Conservation (phyloP, 2,888 invertebrate species). For the Phyto melanocephala region DNA sequence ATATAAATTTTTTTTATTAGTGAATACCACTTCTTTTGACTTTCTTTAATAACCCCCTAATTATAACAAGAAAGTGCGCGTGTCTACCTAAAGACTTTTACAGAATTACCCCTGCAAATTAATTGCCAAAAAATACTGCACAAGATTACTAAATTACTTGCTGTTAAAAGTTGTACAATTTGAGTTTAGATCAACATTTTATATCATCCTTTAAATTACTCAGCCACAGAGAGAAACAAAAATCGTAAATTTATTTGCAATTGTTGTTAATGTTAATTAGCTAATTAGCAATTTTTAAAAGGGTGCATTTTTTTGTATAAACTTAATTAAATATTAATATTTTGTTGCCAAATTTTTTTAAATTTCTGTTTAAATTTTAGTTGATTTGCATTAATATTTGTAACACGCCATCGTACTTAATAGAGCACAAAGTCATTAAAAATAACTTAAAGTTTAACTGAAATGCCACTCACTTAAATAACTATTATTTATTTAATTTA, state of each 20-base stretch:
- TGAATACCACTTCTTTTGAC: conserved; percentile 42
- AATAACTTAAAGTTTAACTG: conserved; percentile 44
- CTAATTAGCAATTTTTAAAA: conserved; percentile 10
- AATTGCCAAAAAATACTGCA: not conserved
- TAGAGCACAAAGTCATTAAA: conserved; percentile 63
- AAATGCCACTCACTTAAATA: conserved; percentile 33
- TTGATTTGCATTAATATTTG: conserved; percentile 53
- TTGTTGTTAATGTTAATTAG: conserved; percentile 38
- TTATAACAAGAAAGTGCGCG: conserved; percentile 64
- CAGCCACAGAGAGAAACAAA: not conserved
- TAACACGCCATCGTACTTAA: conserved; percentile 52
- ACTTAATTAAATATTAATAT: conserved; percentile 21
- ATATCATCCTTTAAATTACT: conserved; percentile 1
- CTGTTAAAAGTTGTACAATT: too few relatives aligned
- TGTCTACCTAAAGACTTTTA: conserved; percentile 42
- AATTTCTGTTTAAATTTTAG: too few relatives aligned
- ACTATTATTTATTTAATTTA: not conserved
- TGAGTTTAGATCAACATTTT: not conserved
- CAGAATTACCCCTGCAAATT: not conserved
- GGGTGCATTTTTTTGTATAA: conserved; percentile 39
- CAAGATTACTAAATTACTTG: conserved; percentile 19
- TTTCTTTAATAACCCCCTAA: conserved; percentile 63
- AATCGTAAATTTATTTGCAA: conserved; percentile 22
- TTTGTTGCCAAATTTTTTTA: too few relatives aligned
- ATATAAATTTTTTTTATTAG: conserved; percentile 33